Conservation (phyloP, 37 sponge, comb jelly and placozoan species). For the Axinella damicornis region DNA sequence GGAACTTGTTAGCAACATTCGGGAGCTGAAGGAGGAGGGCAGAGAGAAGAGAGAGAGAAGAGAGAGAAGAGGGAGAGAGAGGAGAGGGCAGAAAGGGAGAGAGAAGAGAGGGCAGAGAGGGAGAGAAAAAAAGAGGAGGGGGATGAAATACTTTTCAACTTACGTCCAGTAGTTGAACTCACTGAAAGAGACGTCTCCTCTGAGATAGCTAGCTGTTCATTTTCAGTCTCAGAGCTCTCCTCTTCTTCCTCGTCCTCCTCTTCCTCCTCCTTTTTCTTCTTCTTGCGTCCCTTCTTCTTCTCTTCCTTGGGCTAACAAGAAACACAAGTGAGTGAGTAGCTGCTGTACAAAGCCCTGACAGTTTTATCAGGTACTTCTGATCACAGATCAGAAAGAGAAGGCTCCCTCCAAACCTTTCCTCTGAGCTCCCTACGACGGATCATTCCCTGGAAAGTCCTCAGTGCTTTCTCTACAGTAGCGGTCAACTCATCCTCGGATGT, state of each 20-base stretch:
- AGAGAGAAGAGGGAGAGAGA: not conserved
- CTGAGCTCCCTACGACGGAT: conserved; percentile 10
- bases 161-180: not conserved
- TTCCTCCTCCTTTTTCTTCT: conserved; percentile 14
- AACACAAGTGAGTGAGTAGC: no score
- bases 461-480: conserved; percentile 5
- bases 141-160: no score
- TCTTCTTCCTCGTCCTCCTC: conserved; percentile 8
- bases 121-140: no score
- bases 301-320: not conserved
- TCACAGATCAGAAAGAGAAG: no score
- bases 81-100: no score
- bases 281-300: no score
- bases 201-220: not conserved
- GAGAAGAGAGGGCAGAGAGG: not conserved
- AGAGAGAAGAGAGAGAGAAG: not conserved
- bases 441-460: not conserved
- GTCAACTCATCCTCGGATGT: conserved; percentile 6
- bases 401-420: not conserved
- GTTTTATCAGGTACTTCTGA: no score
- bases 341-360: no score
- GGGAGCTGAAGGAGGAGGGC: no score
- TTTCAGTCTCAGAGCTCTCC: not conserved
- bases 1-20: not conserved
- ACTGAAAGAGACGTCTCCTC: not conserved